Conservation (phyloP, 2,888 invertebrate species). For the Siphlonurus alternatus region DNA sequence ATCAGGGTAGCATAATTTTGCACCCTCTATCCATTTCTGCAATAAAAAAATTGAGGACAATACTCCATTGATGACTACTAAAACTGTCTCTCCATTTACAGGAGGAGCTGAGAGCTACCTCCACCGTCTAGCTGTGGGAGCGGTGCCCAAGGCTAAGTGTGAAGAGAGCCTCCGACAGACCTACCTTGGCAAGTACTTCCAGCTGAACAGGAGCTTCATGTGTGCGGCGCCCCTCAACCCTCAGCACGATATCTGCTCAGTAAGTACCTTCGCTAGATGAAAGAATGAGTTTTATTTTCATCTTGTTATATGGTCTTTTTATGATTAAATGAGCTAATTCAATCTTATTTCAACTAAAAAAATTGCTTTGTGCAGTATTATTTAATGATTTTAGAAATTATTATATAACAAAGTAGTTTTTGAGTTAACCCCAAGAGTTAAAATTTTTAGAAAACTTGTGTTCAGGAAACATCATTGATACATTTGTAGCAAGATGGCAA, state of each 20-base stretch:
- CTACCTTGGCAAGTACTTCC: slow-evolving; percentile 33
- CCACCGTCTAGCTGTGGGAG: slow-evolving; percentile 51
- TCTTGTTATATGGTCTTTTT: not conserved
- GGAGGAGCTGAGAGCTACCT: slow-evolving; percentile 60
- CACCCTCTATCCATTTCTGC: too few relatives aligned
- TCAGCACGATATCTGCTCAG: slow-evolving; percentile 57
- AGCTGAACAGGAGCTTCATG: slow-evolving; percentile 44
- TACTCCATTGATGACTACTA: too few relatives aligned
- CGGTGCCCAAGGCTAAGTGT: slow-evolving; percentile 44
- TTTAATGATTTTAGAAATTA: not conserved
- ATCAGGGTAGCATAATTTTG: too few relatives aligned
- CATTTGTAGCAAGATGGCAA: too few relatives aligned
- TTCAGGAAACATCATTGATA: too few relatives aligned
- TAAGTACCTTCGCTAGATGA: slow-evolving; percentile 21
- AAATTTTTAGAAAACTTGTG: too few relatives aligned
- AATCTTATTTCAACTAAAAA: not conserved
- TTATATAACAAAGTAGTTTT: too few relatives aligned
- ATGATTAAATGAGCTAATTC: not conserved
- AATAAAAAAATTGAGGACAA: too few relatives aligned
- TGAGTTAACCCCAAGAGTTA: too few relatives aligned
- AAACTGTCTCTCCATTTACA: too few relatives aligned
- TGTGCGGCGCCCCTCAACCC: slow-evolving; percentile 47
- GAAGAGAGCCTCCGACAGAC: slow-evolving; percentile 36
- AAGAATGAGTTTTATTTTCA: not conserved
- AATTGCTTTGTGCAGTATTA: not conserved